Evolutionary conservation across 2,888 invertebrate genomes (phyloP).

Genomic region (Cryptocheilus praepositus): DNA sequence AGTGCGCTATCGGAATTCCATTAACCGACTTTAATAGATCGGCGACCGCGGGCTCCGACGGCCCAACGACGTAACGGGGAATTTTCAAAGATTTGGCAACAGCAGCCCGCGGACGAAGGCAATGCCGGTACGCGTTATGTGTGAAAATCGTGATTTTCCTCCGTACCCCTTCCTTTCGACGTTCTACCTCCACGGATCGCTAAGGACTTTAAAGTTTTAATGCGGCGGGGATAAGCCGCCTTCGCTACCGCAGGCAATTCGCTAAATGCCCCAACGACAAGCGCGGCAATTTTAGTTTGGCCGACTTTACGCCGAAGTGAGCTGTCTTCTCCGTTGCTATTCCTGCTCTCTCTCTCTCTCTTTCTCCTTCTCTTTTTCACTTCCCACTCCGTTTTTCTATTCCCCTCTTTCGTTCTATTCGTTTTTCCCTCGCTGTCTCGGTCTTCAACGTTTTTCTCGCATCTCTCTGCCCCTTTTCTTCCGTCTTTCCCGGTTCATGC

Average conservation of each 20-base stretch:
- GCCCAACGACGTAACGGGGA: no score
- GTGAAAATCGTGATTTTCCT: not conserved
- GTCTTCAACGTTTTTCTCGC: not conserved
- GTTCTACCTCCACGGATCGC: slow-evolving; percentile 11
- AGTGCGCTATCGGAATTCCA: no score
- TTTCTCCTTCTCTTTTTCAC: not conserved
- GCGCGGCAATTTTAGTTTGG: slow-evolving; percentile 61
- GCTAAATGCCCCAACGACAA: slow-evolving; percentile 62
- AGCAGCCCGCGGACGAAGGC: no score
- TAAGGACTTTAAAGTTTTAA: slow-evolving; percentile 58
- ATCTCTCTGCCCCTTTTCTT: not conserved
- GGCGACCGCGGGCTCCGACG: no score
- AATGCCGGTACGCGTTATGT: no score
- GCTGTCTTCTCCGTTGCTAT: not conserved
- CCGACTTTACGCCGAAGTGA: slow-evolving; percentile 49
- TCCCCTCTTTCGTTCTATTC: not conserved
- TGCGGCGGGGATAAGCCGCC: slow-evolving; percentile 49
- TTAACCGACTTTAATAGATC: no score
- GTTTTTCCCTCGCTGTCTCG: not conserved
- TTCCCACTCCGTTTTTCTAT: not conserved
- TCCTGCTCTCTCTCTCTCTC: no score
- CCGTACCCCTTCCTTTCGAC: not conserved
- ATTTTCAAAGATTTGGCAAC: no score
- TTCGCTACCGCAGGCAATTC: slow-evolving; percentile 56
- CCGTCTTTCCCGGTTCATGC: not conserved